Evolutionary conservation across 2,888 invertebrate species (phyloP).

Genomic region (Hesperia comma): DNA sequence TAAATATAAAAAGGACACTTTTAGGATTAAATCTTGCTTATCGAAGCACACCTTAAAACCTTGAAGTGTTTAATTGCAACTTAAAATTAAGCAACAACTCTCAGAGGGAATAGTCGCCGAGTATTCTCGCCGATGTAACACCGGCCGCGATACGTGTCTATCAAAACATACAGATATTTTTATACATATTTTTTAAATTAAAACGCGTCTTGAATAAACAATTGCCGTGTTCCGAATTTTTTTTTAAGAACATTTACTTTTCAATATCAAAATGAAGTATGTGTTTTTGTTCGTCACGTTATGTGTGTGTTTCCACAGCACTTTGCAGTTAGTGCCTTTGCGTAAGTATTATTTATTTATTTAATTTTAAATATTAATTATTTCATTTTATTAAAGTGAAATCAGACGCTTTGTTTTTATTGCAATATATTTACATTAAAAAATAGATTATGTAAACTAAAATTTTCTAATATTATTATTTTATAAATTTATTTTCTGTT

Average conservation of each 20-base stretch:
- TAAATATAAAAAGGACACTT: neutral
- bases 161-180: neutral
- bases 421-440: no score
- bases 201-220: no score
- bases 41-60: slow-evolving; percentile 59
- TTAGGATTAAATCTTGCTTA: slow-evolving; percentile 3
- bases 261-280: slow-evolving; percentile 44
- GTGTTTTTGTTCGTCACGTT: slow-evolving; percentile 42
- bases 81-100: slow-evolving; percentile 57
- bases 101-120: slow-evolving; percentile 44
- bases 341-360: slow-evolving; percentile 61
- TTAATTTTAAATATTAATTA: slow-evolving; percentile 1
- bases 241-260: no score
- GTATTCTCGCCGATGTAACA: slow-evolving; percentile 21
- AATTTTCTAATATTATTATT: no score
- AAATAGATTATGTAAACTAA: no score
- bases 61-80: slow-evolving; percentile 70
- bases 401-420: no score
- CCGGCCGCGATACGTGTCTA: slow-evolving; percentile 26
- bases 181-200: no score
- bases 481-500: no score
- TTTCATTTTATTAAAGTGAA: neutral
- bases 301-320: slow-evolving; percentile 62
- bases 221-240: no score
- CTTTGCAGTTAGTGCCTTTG: slow-evolving; percentile 67